Base-by-base conservation (phyloP, 1,140 invertebrate species). In the Camponotus pennsylvanicus region DNA sequence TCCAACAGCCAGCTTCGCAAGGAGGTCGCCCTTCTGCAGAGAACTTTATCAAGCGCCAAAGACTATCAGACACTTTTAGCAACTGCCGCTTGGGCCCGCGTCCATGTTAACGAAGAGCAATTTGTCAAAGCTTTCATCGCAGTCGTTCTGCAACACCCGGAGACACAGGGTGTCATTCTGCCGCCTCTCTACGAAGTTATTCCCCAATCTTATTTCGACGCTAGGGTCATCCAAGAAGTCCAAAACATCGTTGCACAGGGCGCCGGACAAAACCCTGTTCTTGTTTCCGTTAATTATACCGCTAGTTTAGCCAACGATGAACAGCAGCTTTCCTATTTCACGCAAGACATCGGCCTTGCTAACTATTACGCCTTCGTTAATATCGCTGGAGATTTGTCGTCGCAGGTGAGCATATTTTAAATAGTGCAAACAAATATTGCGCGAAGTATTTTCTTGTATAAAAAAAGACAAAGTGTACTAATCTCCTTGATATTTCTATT, bases 281-380 rank as follows among this genome's bases (percentile, higher is more conserved):
- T 93, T 57, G 93, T 95, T 52, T 90, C 93, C 45, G 95, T 95
- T 75, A 97, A 97, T 91, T 95, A 96, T 86, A 96, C 96, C n/a
- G 93, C 95, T 1, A 94, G 96, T 15, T 91, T 96, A 34, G 90
- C 93, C 42, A 80, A 95, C 69, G 94, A 92, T 13, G 96, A 96
- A 91, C 95, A 96, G 79, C 94, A 96, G 71, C 69, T 98, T 27
- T 95, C 95, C 32, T 98, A 98, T 92, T 98, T 97, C 95, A 97
- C 97, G 0, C 96, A 98, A 86, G 97, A 98, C 93, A 94, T 97
- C 76, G 96, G 96, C 83, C 94, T 98, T n/a, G 97, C 97, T 90
- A 92, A 96, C 1, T 97, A 96, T 89, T 97, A 98, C 93, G 96
- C 96, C 90, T 97, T 97, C 88, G 95, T 96, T 64, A 95, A 97